Conservation (phyloP, 2,888 invertebrate species). For the Actias luna region DNA sequence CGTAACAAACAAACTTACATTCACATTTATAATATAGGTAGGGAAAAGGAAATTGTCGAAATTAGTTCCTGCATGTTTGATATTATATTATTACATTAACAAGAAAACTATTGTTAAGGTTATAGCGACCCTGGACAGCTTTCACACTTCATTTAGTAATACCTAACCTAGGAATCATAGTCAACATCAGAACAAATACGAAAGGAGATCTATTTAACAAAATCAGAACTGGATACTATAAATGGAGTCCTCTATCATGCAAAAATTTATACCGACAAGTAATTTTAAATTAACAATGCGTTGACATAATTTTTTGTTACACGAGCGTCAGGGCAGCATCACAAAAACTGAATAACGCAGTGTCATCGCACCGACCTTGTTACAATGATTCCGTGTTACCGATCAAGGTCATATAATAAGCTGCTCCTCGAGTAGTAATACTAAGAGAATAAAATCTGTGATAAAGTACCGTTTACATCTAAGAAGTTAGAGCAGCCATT, state of each 20-base stretch:
- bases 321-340: background rate
- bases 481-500: background rate
- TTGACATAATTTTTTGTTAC: background rate
- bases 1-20: no score
- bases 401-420: conserved; percentile 45
- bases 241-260: no score
- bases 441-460: background rate
- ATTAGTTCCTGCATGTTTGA: background rate
- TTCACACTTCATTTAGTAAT: no score
- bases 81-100: background rate
- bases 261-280: background rate
- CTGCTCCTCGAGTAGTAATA: background rate
- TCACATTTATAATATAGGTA: no score
- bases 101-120: background rate
- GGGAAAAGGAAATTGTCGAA: background rate
- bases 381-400: conserved; percentile 56
- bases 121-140: no score
- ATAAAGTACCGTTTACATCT: background rate
- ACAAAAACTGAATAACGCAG: conserved; percentile 47
- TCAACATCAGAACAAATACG: no score
- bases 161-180: no score
- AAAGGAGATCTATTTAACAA: no score
- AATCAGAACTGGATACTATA: no score
- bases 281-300: background rate
- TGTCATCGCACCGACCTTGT: conserved; percentile 61